Base-by-base conservation (phyloP, 2,888 invertebrate genomes). In the Polyommatus iphigenia region DNA sequence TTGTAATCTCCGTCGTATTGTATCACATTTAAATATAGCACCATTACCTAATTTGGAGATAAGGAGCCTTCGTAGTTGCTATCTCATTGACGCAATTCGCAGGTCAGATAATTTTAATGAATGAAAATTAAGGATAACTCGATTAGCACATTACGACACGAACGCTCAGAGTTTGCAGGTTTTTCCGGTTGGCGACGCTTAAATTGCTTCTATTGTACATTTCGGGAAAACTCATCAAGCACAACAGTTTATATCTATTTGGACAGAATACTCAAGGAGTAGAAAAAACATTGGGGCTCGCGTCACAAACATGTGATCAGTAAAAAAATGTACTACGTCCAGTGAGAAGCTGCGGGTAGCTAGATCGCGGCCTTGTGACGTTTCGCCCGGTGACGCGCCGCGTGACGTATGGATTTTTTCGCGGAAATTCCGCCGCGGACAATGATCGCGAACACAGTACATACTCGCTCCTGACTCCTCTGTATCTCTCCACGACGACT, bases 371-470 rank as follows among this genome's bases (percentile, higher is more conserved):
- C 91, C 91, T 91, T 91, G 88, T 92, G 90, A 91, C 91, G 91
- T 88, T 81, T 83, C 85, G 79, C 78, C 80, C 82, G 81, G 82
- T 84, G 83, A 86, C 90, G 89, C 87, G 85, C 85, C 85, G 81
- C 84, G 87, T 92, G 92, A 92, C 92, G 93, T 91, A 87, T 85
- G 83, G 79, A 80, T 87, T 90, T 92, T 93, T 93, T 93, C 92
- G 92, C 93, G 92, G 92, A 92, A 93, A 90, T 91, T 92, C 92
- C 91, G 86, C 81, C 79, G 89, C 87, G 90, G 89, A 83, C 90
- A 86, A 85, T 87, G 90, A 88, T 88, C 89, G 87, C 88, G 81
- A 82, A 83, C 29, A 29, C 15, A 32, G 67, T 29, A 67, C 32
- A 67, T 32, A 32, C 67, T 67, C 7, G 29, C 67, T 29, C 15